phyloP scores from a whole-genome alignment of 1,140 invertebrate species.

The Alviniconcha marisindica region DNA sequence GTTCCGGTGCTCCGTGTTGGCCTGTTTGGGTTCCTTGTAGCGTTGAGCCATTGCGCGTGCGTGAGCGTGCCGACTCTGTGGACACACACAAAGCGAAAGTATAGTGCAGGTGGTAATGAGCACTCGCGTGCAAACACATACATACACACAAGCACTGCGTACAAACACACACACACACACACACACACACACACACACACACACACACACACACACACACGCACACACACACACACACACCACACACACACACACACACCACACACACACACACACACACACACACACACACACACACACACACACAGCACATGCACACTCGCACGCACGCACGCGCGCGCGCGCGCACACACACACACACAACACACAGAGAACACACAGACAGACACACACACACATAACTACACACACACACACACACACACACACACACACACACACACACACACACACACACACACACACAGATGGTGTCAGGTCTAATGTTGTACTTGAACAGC shows the following conservation, averaged over 20 bases:
- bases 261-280: neutral
- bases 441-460: neutral
- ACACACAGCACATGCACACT: neutral
- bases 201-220: neutral
- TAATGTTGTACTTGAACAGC: too few relatives aligned
- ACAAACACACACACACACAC: neutral
- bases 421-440: neutral
- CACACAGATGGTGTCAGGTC: neutral
- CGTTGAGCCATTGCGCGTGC: constrained; percentile 13
- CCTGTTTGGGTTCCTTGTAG: constrained; percentile 41
- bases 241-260: neutral
- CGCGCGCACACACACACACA: neutral
- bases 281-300: neutral
- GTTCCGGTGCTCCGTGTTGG: constrained; percentile 49
- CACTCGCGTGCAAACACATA: neutral
- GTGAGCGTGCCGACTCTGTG: neutral
- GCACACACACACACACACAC: neutral
- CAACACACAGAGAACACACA: too few relatives aligned
- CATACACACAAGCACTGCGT: neutral
- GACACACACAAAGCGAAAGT: neutral
- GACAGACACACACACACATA: too few relatives aligned
- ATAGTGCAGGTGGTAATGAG: neutral
- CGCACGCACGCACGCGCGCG: neutral
- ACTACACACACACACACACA: neutral
- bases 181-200: neutral